A percentile compares a stretch with the other conserved stretches of the same genome.
Conservation (phyloP, 2,113 vertebrate species). For the Bujurquina vittata region DNA sequence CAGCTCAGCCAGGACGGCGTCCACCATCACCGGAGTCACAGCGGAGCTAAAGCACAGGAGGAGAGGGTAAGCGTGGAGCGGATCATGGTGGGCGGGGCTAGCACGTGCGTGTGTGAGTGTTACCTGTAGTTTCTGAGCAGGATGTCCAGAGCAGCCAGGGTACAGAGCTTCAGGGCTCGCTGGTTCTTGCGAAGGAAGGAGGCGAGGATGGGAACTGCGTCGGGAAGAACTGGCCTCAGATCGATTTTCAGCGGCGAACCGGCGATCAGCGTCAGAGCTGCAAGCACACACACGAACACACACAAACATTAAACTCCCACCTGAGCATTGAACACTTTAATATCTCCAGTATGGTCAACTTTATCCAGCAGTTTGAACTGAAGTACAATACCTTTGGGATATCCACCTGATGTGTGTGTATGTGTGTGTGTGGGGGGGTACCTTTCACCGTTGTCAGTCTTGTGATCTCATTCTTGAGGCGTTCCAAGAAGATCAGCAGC, state of each 20-base stretch:
- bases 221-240: conserved; percentile 90
- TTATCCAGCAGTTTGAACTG: neutral
- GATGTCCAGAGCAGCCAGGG: conserved; percentile 94
- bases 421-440: conserved; percentile 11
- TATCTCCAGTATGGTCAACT: neutral
- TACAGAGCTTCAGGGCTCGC: conserved; percentile 94
- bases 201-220: conserved; percentile 97
- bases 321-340: neutral
- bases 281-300: neutral
- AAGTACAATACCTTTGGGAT: neutral
- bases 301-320: neutral
- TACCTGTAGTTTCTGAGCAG: conserved; percentile 96
- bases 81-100: neutral
- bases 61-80: neutral
- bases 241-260: conserved; percentile 96
- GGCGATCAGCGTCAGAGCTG: conserved; percentile 94
- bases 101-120: neutral
- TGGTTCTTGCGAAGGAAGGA: conserved; percentile 98
- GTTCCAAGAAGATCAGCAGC: conserved; percentile 96
- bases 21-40: conserved; percentile 95
- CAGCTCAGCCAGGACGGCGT: conserved; percentile 96
- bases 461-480: conserved; percentile 98
- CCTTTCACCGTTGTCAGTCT: conserved; percentile 90
- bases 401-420: neutral
- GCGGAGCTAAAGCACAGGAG: conserved; percentile 56